These are phyloP conservation scores for Iphiclides podalirius DNA, from an alignment of 2,888 invertebrate genomes.

Conservation along the genomic window DNA sequence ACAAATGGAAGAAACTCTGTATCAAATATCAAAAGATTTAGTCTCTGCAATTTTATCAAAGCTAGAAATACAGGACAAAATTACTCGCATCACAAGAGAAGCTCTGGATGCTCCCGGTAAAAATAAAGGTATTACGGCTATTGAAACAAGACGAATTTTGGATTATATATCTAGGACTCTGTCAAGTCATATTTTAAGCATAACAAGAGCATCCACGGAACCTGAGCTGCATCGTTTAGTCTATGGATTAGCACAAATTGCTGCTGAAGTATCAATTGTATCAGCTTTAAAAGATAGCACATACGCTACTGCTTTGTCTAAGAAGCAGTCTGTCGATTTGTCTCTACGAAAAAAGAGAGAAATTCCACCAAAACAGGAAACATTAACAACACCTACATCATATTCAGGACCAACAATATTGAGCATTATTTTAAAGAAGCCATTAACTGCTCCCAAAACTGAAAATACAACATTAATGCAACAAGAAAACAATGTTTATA, in stretches of 20 bases:
- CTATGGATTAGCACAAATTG: constrained; percentile 71
- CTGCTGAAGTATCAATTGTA: constrained; percentile 70
- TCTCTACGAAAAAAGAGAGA: constrained; percentile 61
- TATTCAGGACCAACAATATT: constrained; percentile 42
- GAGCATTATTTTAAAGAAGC: constrained; percentile 55
- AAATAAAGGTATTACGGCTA: constrained; percentile 69
- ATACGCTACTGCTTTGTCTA: constrained; percentile 63
- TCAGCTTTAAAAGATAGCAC: constrained; percentile 71
- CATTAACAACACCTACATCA: constrained; percentile 36
- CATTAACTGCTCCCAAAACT: constrained; percentile 24
- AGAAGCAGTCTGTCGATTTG: constrained; percentile 69
- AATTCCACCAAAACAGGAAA: constrained; percentile 29
- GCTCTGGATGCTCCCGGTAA: constrained; percentile 69
- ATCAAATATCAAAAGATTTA: constrained; percentile 67
- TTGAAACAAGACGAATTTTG: constrained; percentile 68
- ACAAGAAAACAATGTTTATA: constrained; percentile 22
- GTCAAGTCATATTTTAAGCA: constrained; percentile 63
- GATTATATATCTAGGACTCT: constrained; percentile 71
- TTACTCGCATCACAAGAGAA: constrained; percentile 68
- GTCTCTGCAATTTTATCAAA: constrained; percentile 68
- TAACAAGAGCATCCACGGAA: constrained; percentile 69
- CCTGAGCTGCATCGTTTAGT: constrained; percentile 70
- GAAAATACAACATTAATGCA: constrained; percentile 21
- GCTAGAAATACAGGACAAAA: constrained; percentile 71
- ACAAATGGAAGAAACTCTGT: constrained; percentile 65